Evolutionary conservation across 2,888 invertebrate genomes (phyloP), one percentile per base, ranked within the genome.

Genomic region (Lasius platythorax): DNA sequence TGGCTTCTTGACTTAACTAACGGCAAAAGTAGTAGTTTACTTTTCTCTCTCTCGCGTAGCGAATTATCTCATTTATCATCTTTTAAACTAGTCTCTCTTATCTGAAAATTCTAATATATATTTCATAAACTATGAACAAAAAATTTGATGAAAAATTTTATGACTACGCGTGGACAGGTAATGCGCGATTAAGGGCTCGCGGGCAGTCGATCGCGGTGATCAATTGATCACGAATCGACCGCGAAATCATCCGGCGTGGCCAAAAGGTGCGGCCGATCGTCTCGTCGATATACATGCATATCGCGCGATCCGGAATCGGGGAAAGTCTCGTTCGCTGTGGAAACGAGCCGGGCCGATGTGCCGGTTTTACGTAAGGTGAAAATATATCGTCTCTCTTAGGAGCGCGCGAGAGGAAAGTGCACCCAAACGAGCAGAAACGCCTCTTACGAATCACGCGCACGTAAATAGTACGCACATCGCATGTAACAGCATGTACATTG

Each of bases 281-380:
- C 82, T 89, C 82, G 68, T 85, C 82, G 87, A 84, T 68, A 72
- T 40, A 64, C 68, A 40, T 75, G 66, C 50, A 56, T 23, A 76
- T 70, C 74, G 82, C 73, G 82, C 88, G 89, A 90, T 87, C 87
- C 83, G 72, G 88, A 87, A 92, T 90, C 91, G 88, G 92, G 91
- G 90, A 91, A 92, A 92, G 92, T 91, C 50, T 50, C 90, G 89
- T 90, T 88, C 87, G 88, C 87, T 85, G 88, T 91, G 91, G 89
- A 91, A 92, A 91, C 90, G 87, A 91, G 87, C 81, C 87, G 53
- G 85, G 87, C 85, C 87, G 90, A 87, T 88, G 88, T 88, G 89
- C 86, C 86, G 85, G 86, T 89, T 93, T 93, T 93, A 94, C 91
- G 91, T 93, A 93, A 93, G 92, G 91, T 92, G 92, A 92, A 93